Base-by-base conservation (phyloP, 92 coral and sea anemone species). In the Nematostella vectensis region DNA sequence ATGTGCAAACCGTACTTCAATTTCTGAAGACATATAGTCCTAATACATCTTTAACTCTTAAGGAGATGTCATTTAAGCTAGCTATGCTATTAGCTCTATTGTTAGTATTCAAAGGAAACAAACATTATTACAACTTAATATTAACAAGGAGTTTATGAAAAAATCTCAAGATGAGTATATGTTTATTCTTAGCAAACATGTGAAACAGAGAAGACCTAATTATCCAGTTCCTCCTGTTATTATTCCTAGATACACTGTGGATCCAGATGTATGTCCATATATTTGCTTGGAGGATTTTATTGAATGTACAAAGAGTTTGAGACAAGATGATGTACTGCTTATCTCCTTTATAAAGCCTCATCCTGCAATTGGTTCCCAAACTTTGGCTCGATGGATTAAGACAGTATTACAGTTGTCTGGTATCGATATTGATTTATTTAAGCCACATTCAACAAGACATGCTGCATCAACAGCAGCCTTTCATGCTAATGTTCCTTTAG, bases 361-460 rank as follows among this genome's bases (percentile, higher is more conserved):
- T 28, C 39, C 39, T 15, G 63, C 63, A 6, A 37, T 58, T 21
- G 63, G 63, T 11, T 22, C 31, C 39, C 63, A 58, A 17, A 58
- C 63, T 1, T 25, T 58, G 3, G 50, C 63, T 39, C 37, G 63
- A 21, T 58, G 63, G 63, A 58, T 58, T 1, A 53, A 27, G 19
- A 53, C 58, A 24, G 58, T 53, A 10, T 53, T 25, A 25, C 16
- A 25, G 58, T 50, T 6, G 26, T 50, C 65, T 45, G 79, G 79
- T 25, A 20, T 71, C 59, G 74, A 78, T 65, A 29, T 71, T 8
- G 44, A 25, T 25, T 22, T 54, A 36, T 78, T 78, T 47, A 71
- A 70, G 48, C 84, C 85, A 28, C 80, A 82, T 59, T 69, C 70
- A 25, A 76, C 93, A 15, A 78, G 85, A 57, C 75, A 74, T 53